Evolutionary conservation across 2,113 vertebrate species (phyloP), one percentile per base, ranked within the genome.

Genomic region (Phalacrocorax aristotelis): DNA sequence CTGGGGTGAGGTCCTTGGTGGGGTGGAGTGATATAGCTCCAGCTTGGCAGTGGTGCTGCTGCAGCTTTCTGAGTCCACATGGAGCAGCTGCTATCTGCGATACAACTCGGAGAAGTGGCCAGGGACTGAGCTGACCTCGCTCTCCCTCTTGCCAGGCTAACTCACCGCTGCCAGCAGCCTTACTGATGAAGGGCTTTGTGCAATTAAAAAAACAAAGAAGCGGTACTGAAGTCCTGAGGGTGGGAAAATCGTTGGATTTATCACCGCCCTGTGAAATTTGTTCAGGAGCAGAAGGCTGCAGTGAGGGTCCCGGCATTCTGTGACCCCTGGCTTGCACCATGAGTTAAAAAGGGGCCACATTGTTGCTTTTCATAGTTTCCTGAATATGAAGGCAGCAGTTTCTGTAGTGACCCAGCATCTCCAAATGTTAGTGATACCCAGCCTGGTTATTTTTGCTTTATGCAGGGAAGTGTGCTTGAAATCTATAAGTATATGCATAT

Each of bases 51-150:
- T 89, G 77, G 38, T 6, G 2, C 62, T 6, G 2, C 62, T 0
- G 0, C 4, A 36, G 15, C 34, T 75, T 75, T 69, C 57, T 23
- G 5, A 51, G 61, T 14, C 61, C 0, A 0, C 57, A 2, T 3
- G 7, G 58, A 66, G 38, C 46, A 29, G 68, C 54, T 1, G 0
- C 42, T 2, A 0, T 11, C 57, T 25, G 62, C 0, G 0, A 19
- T 15, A 13, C 44, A 54, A 1, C 34, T 15, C 0, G 0, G 36
- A 77, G 71, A 69, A 26, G 30, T 3, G 42, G n/a, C 42, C 0
- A 0, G 51, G 54, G 21, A 40, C 52, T 7, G 30, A 72, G 79
- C 58, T 80, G 70, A 72, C 61, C 85, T 69, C 0, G 0, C 66
- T 88, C n/a, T 55, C 36, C 81, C 46, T 87, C 65, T 84, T 44